Evolutionary conservation across 1,140 invertebrate species (phyloP), one percentile per base, ranked within the genome.

Genomic region (Mycetomoellerius zeteki): DNA sequence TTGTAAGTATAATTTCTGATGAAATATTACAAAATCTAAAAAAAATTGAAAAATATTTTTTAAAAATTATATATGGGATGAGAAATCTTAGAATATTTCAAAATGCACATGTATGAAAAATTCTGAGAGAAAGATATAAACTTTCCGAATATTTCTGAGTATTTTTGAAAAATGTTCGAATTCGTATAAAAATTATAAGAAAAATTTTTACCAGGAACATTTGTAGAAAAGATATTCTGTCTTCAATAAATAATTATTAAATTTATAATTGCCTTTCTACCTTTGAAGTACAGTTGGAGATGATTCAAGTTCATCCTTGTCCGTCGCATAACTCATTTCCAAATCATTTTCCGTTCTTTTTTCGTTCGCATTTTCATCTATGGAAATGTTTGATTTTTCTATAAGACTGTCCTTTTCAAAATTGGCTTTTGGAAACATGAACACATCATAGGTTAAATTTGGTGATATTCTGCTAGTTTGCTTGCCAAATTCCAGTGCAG

Each of bases 351-450:
- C n/a, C 2, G 1, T 24, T 16, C 16, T 2, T 6, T 30, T 50
- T 7, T 81, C 24, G 2, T 43, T 54, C 0, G 1, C 5, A 19
- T 60, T 8, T 27, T 81, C n/a, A 33, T 84, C 19, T 16, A 47
- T 10, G 37, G 0, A n/a, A 50, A 73, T 0, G 2, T 84, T 16
- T 14, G 69, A 30, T n/a, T 60, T 58, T 4, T 73, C 19, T 27
- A 12, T 37, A 33, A 84, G 2, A 50, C 21, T 43, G 14, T 14
- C 43, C 2, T 64, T 21, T 3, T 33, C 37, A 62, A 86, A 89
- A 69, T 81, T 91, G n/a, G 24, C 58, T 43, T 93, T 93, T 8
- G 94, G 93, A 21, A 93, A 94, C 60, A 88, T 89, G 81, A 91
- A 92, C 7, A 69, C 62, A 12, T 77, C 89, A 47, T 93, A 93